phyloP scores from a whole-genome alignment of 1,140 invertebrate genomes.

The Aricia agestis region DNA sequence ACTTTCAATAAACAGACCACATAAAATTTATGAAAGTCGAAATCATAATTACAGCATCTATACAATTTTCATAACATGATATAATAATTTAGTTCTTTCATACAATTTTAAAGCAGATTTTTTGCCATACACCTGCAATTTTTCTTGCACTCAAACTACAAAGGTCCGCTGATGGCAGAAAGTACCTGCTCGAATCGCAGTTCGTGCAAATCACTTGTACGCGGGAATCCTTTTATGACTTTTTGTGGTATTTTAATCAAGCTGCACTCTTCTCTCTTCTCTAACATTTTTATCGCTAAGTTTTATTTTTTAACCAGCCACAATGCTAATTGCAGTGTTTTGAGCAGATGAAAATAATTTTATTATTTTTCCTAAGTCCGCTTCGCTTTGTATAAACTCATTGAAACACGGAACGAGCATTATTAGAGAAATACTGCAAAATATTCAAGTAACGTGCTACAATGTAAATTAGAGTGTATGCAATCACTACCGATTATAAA shows the following conservation, averaged over 20 bases:
- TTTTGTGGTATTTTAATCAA: conserved; percentile 8
- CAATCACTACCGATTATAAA: too few species aligned
- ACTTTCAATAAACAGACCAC: too few species aligned
- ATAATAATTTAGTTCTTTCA: too few species aligned
- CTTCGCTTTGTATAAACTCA: background rate
- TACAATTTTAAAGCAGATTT: too few species aligned
- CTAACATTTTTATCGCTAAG: background rate
- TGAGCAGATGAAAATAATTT: background rate
- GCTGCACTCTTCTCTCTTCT: conserved; percentile 1
- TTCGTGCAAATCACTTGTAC: background rate
- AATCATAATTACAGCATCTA: too few species aligned
- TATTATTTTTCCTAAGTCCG: background rate
- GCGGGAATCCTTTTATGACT: conserved; percentile 4
- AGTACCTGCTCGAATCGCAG: background rate
- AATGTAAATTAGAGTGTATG: background rate
- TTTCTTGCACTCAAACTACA: background rate
- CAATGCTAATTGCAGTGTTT: background rate
- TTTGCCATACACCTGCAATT: too few species aligned
- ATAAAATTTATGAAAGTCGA: too few species aligned
- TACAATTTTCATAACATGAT: too few species aligned
- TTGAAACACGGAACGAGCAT: background rate
- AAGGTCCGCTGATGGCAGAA: background rate
- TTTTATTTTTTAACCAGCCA: background rate
- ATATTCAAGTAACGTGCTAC: background rate
- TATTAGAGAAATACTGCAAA: background rate